phyloP scores from a whole-genome alignment of 2,888 invertebrate genomes.

The Protophormia terraenovae region DNA sequence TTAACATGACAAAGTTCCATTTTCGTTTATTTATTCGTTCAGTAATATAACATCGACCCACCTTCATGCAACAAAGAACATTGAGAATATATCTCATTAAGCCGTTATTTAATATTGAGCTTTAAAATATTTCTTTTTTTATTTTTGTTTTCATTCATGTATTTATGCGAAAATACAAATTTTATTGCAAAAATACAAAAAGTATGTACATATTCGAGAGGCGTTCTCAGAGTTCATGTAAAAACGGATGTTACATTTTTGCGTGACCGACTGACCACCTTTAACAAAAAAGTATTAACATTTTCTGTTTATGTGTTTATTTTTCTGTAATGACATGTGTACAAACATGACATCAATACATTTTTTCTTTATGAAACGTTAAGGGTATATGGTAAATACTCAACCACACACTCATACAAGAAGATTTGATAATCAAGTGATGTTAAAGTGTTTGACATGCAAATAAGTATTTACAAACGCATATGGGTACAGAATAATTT shows the following conservation, averaged over 20 bases:
- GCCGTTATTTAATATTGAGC: not conserved
- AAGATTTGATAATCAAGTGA: not conserved
- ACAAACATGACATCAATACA: not conserved
- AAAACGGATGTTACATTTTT: not conserved
- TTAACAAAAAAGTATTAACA: not conserved
- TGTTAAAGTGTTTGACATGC: not conserved
- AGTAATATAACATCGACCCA: not conserved
- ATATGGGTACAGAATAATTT: too few species aligned
- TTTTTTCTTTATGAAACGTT: not conserved
- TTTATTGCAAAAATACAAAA: not conserved
- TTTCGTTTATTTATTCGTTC: not conserved
- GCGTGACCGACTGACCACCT: not conserved
- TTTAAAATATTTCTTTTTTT: not conserved
- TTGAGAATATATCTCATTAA: not conserved
- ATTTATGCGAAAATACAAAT: not conserved
- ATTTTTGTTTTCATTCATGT: not conserved
- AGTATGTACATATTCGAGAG: not conserved
- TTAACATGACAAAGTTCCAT: not conserved
- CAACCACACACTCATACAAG: not conserved
- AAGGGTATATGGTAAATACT: not conserved
- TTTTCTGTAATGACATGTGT: not conserved
- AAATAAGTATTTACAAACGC: not conserved
- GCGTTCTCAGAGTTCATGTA: not conserved
- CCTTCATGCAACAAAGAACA: not conserved
- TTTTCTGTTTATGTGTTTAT: not conserved